phyloP scores from a whole-genome alignment of 1,140 invertebrate species.

The Drosophila busckii region DNA sequence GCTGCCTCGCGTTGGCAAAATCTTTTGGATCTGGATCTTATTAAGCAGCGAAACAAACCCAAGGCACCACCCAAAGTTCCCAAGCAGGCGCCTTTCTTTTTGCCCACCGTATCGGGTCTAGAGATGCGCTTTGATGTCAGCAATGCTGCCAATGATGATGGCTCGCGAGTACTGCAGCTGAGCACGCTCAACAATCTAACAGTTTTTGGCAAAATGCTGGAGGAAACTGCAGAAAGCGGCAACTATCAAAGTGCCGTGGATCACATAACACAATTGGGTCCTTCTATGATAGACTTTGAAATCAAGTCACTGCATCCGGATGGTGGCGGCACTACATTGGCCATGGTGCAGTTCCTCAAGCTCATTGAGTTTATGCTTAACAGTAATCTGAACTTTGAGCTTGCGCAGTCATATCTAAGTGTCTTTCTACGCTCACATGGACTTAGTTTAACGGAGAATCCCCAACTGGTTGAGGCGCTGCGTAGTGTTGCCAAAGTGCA shows the following conservation, averaged over 20 bases:
- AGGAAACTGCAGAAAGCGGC: constrained; percentile 72
- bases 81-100: constrained; percentile 95
- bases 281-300: constrained; percentile 94
- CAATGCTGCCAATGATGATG: constrained; percentile 77
- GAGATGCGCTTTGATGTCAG: constrained; percentile 89
- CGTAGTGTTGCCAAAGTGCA: constrained; percentile 82
- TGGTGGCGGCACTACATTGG: constrained; percentile 83
- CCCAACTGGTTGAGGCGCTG: constrained; percentile 81
- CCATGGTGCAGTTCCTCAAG: constrained; percentile 90
- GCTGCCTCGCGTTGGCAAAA: constrained; percentile 96
- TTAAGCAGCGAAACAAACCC: constrained; percentile 95
- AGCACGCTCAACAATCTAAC: constrained; percentile 83
- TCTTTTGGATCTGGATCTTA: constrained; percentile 92
- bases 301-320: constrained; percentile 89
- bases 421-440: constrained; percentile 94
- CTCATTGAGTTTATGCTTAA: constrained; percentile 86
- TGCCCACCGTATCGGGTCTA: constrained; percentile 92
- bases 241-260: constrained; percentile 82
- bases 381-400: constrained; percentile 92
- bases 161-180: constrained; percentile 81
- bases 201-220: constrained; percentile 83
- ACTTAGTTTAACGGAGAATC: constrained; percentile 81
- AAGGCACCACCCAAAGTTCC: constrained; percentile 89
- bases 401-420: constrained; percentile 94
- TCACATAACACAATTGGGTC: constrained; percentile 89